These are phyloP conservation scores for Pachyrhynchus sulphureomaculatus DNA, from an alignment of 1,140 invertebrate species.

Conservation along the genomic window DNA sequence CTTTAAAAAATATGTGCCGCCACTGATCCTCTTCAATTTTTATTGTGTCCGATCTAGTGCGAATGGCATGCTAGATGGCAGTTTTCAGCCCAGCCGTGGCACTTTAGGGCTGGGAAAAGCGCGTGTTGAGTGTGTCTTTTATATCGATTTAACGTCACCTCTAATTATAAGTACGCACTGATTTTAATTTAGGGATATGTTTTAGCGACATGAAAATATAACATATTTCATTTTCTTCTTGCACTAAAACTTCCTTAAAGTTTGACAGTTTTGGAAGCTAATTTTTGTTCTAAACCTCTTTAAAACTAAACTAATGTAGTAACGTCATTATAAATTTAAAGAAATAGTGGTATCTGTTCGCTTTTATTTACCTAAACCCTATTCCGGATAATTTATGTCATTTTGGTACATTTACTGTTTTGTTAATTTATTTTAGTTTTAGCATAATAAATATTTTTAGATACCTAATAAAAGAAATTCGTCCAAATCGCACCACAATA, in stretches of 20 bases:
- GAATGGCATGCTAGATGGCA: constrained; percentile 39
- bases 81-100: constrained; percentile 20
- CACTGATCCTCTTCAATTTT: constrained; percentile 24
- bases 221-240: constrained; percentile 10
- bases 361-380: too few relatives aligned
- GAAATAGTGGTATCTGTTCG: too few relatives aligned
- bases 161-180: constrained; percentile 32
- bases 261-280: too few relatives aligned
- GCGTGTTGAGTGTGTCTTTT: constrained; percentile 37
- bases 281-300: too few relatives aligned
- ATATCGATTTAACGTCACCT: constrained; percentile 32
- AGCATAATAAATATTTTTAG: too few relatives aligned
- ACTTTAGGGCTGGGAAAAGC: constrained; percentile 25
- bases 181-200: constrained; percentile 29
- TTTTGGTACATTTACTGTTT: too few relatives aligned
- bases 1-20: background rate
- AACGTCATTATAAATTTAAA: too few relatives aligned
- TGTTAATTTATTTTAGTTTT: too few relatives aligned
- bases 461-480: too few relatives aligned
- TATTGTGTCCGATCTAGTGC: constrained; percentile 21
- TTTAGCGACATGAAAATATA: constrained; percentile 18
- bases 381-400: too few relatives aligned
- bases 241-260: background rate
- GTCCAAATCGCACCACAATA: too few relatives aligned
- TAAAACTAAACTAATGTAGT: too few relatives aligned